Evolutionary conservation across 1,140 invertebrate genomes (phyloP).

Genomic region (Scaptomyza hsui): DNA sequence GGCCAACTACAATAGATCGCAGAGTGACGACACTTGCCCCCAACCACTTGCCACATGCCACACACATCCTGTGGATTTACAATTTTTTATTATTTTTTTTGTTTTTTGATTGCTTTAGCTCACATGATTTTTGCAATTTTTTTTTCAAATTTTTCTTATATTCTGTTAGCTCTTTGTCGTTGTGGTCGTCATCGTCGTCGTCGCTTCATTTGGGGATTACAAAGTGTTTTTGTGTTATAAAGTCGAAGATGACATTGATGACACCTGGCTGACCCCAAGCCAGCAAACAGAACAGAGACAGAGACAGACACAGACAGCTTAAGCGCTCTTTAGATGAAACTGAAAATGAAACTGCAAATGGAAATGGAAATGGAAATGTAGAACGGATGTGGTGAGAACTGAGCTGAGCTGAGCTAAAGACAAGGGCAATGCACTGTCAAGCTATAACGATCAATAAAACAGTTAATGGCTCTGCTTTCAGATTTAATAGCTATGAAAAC

Average conservation of each 20-base stretch:
- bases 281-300: neutral
- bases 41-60: slow-evolving; percentile 5
- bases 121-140: slow-evolving; percentile 21
- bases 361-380: slow-evolving; percentile 5
- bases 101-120: slow-evolving; percentile 4
- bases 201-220: slow-evolving; percentile 81
- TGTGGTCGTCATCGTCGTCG: slow-evolving; percentile 34
- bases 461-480: too few relatives aligned
- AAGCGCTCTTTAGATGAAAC: slow-evolving; percentile 48
- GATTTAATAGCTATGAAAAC: too few relatives aligned
- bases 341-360: slow-evolving; percentile 13
- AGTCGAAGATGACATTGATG: slow-evolving; percentile 82
- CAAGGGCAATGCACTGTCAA: slow-evolving; percentile 43
- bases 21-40: slow-evolving; percentile 20
- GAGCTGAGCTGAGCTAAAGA: neutral
- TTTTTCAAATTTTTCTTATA: neutral
- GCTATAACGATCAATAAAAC: slow-evolving; percentile 32
- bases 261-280: slow-evolving; percentile 71
- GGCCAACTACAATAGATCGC: slow-evolving; percentile 71
- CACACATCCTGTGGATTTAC: slow-evolving; percentile 29
- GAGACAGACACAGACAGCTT: slow-evolving; percentile 49
- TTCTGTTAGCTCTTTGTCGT: slow-evolving; percentile 13
- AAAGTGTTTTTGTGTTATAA: slow-evolving; percentile 83
- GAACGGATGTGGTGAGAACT: neutral
- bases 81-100: slow-evolving; percentile 10